Evolutionary conservation across 2,113 vertebrate species (phyloP).

Genomic region (Tachuris rubrigastra): DNA sequence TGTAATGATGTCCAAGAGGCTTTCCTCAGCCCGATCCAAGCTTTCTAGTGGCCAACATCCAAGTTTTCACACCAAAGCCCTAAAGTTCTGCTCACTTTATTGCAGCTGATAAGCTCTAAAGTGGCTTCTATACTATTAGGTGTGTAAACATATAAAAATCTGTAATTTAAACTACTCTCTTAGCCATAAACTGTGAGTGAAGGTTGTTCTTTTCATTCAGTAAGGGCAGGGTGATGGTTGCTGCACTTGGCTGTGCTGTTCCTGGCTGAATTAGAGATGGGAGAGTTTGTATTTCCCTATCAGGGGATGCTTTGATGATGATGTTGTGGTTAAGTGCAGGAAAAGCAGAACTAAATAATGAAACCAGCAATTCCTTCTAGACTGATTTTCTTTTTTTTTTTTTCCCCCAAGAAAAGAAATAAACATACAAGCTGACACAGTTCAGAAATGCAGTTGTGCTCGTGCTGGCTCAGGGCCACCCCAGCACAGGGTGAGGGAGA

Average conservation of each 20-base stretch:
- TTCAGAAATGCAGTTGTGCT: slow-evolving; percentile 1
- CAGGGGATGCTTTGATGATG: slow-evolving; percentile 36
- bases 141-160: background rate
- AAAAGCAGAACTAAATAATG: slow-evolving; percentile 48
- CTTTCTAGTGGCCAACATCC: background rate
- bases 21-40: background rate
- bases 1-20: background rate
- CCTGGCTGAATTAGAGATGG: background rate
- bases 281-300: background rate
- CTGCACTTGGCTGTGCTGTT: background rate
- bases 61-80: background rate
- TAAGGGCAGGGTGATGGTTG: background rate
- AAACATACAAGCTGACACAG: slow-evolving; percentile 63
- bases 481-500: background rate
- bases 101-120: background rate
- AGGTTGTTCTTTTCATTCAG: background rate
- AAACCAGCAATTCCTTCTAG: slow-evolving; percentile 52
- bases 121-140: background rate
- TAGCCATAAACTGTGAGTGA: background rate
- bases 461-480: slow-evolving; percentile 30
- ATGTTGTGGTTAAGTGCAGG: slow-evolving; percentile 44
- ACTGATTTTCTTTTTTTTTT: background rate
- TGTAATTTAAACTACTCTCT: background rate
- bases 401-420: slow-evolving; percentile 46
- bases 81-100: background rate